Percentiles rank a stretch among this genome's conserved stretches.
phyloP scores from a whole-genome alignment of 1,140 invertebrate genomes.

The Hirudo medicinalis region DNA sequence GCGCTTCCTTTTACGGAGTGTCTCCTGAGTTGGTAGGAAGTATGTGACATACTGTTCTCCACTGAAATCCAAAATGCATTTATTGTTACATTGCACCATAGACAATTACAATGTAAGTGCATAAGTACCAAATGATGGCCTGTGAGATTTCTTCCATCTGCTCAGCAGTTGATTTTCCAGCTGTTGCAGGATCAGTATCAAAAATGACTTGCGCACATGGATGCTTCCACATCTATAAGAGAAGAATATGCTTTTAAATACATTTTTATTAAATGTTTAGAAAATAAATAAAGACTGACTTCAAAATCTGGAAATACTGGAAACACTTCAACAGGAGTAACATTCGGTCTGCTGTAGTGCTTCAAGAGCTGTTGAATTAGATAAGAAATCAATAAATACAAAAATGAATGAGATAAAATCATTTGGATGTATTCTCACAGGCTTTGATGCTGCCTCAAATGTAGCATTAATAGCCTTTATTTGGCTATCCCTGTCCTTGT shows the following conservation, averaged over 20 bases:
- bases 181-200: conserved; percentile 82
- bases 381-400: not conserved
- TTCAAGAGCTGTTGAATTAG: conserved; percentile 31
- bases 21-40: conserved; percentile 85
- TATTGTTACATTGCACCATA: not conserved
- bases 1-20: conserved; percentile 66
- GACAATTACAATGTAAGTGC: not conserved
- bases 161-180: conserved; percentile 26
- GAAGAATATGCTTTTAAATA: conserved; percentile 16
- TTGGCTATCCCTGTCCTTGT: conserved; percentile 92
- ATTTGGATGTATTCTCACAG: conserved; percentile 26
- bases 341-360: conserved; percentile 88
- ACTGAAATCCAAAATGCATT: conserved; percentile 58
- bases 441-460: conserved; percentile 73
- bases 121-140: conserved; percentile 74
- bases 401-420: not conserved
- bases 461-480: conserved; percentile 95
- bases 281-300: conserved; percentile 34
- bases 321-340: conserved; percentile 75
- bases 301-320: conserved; percentile 88
- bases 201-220: conserved; percentile 91
- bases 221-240: conserved; percentile 73
- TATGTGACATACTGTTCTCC: conserved; percentile 98
- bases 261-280: not conserved
- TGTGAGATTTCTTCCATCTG: conserved; percentile 95